These are phyloP conservation scores for Euura lappo DNA, from an alignment of 1,140 invertebrate genomes.

Conservation along the genomic window DNA sequence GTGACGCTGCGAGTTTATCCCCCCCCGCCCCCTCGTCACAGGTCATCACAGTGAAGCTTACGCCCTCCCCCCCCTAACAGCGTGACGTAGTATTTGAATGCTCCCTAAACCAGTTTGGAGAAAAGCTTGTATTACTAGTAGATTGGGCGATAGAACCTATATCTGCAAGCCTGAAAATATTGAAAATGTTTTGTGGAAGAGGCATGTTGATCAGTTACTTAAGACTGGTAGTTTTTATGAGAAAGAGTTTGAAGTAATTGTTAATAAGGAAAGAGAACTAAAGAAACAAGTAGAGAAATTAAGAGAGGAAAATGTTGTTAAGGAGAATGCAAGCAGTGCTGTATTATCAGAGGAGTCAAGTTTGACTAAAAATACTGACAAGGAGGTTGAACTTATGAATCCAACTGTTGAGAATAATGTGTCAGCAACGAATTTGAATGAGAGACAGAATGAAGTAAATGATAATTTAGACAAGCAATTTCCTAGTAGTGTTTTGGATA, in stretches of 20 bases:
- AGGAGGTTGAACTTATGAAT: neutral
- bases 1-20: no score
- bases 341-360: neutral
- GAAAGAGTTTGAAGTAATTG: neutral
- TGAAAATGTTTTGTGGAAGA: slow-evolving; percentile 9
- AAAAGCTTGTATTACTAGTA: slow-evolving; percentile 21
- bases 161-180: slow-evolving; percentile 20
- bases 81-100: no score
- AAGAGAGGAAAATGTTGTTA: neutral
- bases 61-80: no score
- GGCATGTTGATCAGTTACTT: neutral
- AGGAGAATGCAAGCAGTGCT: no score
- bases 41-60: no score
- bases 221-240: slow-evolving; percentile 13
- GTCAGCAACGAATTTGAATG: neutral
- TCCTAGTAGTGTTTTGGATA: no score
- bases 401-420: no score
- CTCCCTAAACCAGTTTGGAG: slow-evolving; percentile 30
- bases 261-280: no score
- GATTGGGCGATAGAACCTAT: slow-evolving; percentile 24
- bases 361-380: neutral
- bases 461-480: neutral
- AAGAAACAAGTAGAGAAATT: neutral
- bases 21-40: no score
- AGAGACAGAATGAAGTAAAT: neutral